These are phyloP conservation scores for Hyla sarda DNA, from an alignment of 2,113 vertebrate genomes.

Conservation along the genomic window DNA sequence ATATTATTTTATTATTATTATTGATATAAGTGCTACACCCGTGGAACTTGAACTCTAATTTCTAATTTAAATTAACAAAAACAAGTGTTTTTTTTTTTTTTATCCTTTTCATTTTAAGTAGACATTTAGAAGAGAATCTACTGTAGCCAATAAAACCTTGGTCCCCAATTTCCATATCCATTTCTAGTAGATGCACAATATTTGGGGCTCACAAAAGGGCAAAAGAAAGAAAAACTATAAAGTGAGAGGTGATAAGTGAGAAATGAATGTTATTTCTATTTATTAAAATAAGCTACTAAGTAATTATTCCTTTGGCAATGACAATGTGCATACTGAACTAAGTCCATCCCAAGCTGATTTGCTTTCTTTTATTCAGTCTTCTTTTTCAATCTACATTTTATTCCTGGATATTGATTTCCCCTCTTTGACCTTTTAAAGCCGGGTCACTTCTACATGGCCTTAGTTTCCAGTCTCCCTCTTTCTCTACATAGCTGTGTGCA, in stretches of 20 bases:
- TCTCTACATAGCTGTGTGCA: slow-evolving; percentile 66
- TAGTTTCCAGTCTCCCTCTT: slow-evolving; percentile 77
- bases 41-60: too few relatives aligned
- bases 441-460: slow-evolving; percentile 74
- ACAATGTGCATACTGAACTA: neutral
- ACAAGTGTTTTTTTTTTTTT: too few relatives aligned
- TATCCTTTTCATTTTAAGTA: too few relatives aligned
- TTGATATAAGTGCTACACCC: too few relatives aligned
- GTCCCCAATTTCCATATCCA: too few relatives aligned
- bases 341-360: neutral
- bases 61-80: too few relatives aligned
- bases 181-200: too few relatives aligned
- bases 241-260: neutral
- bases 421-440: slow-evolving; percentile 82
- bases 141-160: too few relatives aligned
- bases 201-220: too few relatives aligned
- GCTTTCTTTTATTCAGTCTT: slow-evolving; percentile 2
- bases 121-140: too few relatives aligned
- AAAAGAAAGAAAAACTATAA: neutral
- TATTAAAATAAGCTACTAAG: neutral
- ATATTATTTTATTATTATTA: too few relatives aligned
- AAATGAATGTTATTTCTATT: neutral
- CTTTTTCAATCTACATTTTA: slow-evolving; percentile 40
- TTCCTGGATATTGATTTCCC: slow-evolving; percentile 71
- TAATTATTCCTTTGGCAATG: neutral